These are phyloP conservation scores for Stegodyphus dumicola DNA, from an alignment of 1,140 invertebrate species.

Conservation along the genomic window DNA sequence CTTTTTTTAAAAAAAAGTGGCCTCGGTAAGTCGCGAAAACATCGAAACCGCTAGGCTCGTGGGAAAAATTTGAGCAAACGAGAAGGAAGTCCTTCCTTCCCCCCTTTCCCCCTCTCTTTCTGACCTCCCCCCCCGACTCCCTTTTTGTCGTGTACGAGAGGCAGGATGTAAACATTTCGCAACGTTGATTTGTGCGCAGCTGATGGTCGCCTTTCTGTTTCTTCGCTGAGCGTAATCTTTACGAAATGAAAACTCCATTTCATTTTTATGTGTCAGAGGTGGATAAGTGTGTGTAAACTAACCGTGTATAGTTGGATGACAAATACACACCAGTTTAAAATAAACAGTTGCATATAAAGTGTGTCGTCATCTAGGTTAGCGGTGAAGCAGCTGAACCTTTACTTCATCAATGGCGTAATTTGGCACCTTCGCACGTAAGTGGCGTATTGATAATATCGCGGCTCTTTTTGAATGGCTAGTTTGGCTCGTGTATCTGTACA, in stretches of 20 bases:
- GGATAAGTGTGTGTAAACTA: neutral
- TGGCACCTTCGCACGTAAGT: slow-evolving; percentile 49
- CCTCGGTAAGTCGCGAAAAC: slow-evolving; percentile 27
- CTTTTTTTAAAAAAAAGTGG: too few relatives aligned
- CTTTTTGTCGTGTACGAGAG: slow-evolving; percentile 25
- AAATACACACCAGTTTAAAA: neutral
- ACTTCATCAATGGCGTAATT: slow-evolving; percentile 59
- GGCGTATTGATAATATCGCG: slow-evolving; percentile 29
- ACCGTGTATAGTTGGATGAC: neutral
- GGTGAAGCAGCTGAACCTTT: slow-evolving; percentile 4
- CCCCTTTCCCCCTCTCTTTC: slow-evolving; percentile 5
- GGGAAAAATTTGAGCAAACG: slow-evolving; percentile 48
- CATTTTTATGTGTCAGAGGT: too few relatives aligned
- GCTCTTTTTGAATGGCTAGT: slow-evolving; percentile 32
- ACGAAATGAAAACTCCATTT: too few relatives aligned
- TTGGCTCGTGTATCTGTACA: slow-evolving; percentile 21
- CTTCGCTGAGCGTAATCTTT: too few relatives aligned
- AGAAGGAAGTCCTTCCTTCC: slow-evolving; percentile 47
- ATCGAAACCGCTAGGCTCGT: slow-evolving; percentile 58
- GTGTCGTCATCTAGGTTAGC: slow-evolving; percentile 38
- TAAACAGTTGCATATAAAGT: slow-evolving; percentile 14
- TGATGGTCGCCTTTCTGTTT: neutral
- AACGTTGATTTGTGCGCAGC: slow-evolving; percentile 41
- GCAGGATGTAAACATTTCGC: slow-evolving; percentile 61
- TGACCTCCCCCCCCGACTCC: slow-evolving; percentile 1